Conservation (phyloP, 1,140 invertebrate species). For the Drosophila persimilis region DNA sequence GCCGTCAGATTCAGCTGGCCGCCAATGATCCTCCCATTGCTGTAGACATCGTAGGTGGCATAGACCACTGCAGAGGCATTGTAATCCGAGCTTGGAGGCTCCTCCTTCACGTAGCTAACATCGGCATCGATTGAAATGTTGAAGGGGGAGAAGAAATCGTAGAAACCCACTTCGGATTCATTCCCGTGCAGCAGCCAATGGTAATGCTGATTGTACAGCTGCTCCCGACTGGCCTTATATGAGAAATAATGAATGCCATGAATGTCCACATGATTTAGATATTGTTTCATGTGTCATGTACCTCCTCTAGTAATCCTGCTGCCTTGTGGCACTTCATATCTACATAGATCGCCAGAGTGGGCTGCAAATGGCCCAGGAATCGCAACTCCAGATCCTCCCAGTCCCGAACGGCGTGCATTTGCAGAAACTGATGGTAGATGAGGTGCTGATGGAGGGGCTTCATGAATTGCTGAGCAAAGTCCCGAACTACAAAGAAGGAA, state of each 20-base stretch:
- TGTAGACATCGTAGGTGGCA: constrained; percentile 69
- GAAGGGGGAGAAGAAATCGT: constrained; percentile 34
- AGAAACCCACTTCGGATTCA: constrained; percentile 18
- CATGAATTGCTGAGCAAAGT: constrained; percentile 38
- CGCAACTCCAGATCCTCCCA: constrained; percentile 47
- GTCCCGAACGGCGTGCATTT: constrained; percentile 22
- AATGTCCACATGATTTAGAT: too few relatives aligned
- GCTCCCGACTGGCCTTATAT: constrained; percentile 42
- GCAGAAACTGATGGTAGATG: constrained; percentile 64
- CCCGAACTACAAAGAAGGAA: constrained; percentile 29
- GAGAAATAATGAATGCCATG: not conserved
- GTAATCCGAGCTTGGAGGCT: not conserved
- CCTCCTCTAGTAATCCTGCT: constrained; percentile 42
- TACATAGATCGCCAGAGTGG: constrained; percentile 63
- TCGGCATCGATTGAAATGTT: constrained; percentile 75
- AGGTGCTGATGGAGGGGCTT: constrained; percentile 21
- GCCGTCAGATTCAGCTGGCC: constrained; percentile 69
- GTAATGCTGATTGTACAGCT: constrained; percentile 72
- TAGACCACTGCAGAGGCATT: constrained; percentile 15
- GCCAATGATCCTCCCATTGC: constrained; percentile 70
- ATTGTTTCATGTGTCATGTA: not conserved
- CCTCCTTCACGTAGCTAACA: constrained; percentile 48
- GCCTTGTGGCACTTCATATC: constrained; percentile 56
- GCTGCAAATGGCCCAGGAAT: constrained; percentile 52
- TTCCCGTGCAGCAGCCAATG: constrained; percentile 69